Evolutionary conservation across 2,797 vertebrate species (phyloP).

Genomic region (Danionella dracula): DNA sequence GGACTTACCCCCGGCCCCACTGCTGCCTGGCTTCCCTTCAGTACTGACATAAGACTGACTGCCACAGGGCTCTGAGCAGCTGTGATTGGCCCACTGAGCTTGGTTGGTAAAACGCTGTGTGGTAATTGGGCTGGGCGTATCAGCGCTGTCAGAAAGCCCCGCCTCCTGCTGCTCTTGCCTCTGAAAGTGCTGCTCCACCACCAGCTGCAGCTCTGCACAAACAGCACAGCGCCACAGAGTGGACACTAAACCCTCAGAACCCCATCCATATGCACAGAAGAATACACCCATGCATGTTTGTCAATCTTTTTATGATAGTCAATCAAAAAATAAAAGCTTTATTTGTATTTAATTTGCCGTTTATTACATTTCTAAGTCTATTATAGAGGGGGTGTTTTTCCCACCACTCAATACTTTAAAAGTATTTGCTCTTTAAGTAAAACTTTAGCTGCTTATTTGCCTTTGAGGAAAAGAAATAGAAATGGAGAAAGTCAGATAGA

Average conservation of each 20-base stretch:
- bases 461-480: no score
- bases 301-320: no score
- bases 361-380: no score
- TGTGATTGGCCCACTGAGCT: conserved; percentile 64
- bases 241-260: conserved; percentile 6
- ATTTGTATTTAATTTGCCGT: no score
- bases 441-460: no score
- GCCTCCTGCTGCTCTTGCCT: conserved; percentile 64
- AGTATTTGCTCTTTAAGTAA: no score
- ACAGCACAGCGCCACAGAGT: conserved; percentile 40
- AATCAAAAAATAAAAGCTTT: no score
- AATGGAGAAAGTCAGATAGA: no score
- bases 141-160: conserved; percentile 59
- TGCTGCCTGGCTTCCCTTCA: conserved; percentile 58
- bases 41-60: conserved; percentile 56
- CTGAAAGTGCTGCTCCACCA: conserved; percentile 61
- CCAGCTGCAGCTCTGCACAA: conserved; percentile 64
- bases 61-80: conserved; percentile 62
- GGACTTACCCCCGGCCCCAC: conserved; percentile 63
- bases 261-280: not conserved
- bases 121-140: conserved; percentile 64
- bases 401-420: no score
- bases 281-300: no score
- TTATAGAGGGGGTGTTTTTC: no score
- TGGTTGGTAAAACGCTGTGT: conserved; percentile 56